These are phyloP conservation scores for Agrilus biguttatus DNA, from an alignment of 2,888 invertebrate species.

Conservation along the genomic window DNA sequence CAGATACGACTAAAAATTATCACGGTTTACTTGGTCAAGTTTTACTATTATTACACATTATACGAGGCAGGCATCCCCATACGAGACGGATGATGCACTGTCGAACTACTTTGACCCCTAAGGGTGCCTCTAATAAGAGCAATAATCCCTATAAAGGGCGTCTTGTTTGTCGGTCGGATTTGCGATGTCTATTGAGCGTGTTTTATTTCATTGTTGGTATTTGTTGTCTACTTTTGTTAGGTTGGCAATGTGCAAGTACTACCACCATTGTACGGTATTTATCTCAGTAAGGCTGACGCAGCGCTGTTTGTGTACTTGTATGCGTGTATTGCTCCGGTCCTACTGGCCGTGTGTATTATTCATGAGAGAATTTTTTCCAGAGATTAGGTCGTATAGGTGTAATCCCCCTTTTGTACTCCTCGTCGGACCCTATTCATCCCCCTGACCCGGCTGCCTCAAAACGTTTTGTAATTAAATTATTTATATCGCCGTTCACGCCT, in stretches of 20 bases:
- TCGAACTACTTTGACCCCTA: slow-evolving; percentile 4
- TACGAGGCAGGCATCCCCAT: neutral
- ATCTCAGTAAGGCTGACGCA: slow-evolving; percentile 31
- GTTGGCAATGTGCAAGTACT: slow-evolving; percentile 32
- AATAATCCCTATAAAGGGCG: slow-evolving; percentile 18
- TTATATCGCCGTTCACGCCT: neutral
- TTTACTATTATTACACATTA: slow-evolving; percentile 3
- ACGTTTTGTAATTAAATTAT: slow-evolving; percentile 17
- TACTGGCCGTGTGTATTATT: slow-evolving; percentile 14
- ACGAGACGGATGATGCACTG: no score
- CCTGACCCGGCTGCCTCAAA: slow-evolving; percentile 13
- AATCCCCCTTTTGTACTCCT: slow-evolving; percentile 22
- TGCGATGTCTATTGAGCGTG: slow-evolving; percentile 35
- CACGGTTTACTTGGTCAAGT: slow-evolving; percentile 20
- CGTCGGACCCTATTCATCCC: slow-evolving; percentile 10
- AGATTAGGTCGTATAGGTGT: slow-evolving; percentile 22
- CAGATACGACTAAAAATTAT: slow-evolving; percentile 26
- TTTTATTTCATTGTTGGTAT: slow-evolving; percentile 34
- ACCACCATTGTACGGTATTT: slow-evolving; percentile 29
- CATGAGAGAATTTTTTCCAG: slow-evolving; percentile 27
- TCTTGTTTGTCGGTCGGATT: slow-evolving; percentile 31
- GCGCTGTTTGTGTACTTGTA: no score
- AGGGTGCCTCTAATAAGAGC: slow-evolving; percentile 1
- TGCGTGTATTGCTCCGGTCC: no score
- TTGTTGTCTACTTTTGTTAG: slow-evolving; percentile 33